A percentile compares a stretch with the other conserved stretches of the same genome.
Conservation (phyloP, 2,113 vertebrate genomes). For the Gopherus evgoodei region DNA sequence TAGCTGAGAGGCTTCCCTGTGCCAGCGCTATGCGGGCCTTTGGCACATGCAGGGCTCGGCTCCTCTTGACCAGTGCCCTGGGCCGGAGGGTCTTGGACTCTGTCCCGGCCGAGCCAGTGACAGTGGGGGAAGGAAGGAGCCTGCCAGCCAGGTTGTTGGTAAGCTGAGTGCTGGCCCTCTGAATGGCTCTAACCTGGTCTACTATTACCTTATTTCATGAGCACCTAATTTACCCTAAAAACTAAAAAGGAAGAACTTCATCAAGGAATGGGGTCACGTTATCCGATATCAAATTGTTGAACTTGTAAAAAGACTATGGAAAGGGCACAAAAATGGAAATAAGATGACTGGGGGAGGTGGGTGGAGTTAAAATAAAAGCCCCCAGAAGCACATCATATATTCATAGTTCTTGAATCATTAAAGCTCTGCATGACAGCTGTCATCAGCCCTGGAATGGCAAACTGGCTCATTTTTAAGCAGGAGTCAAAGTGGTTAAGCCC, state of each 20-base stretch:
- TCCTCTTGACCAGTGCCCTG: no score
- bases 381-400: constrained; percentile 69
- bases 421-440: constrained; percentile 61
- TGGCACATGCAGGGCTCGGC: no score
- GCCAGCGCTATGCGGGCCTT: no score
- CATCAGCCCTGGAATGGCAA: constrained; percentile 57
- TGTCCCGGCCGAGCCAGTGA: no score
- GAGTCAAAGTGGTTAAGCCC: constrained; percentile 76
- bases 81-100: no score
- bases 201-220: constrained; percentile 35
- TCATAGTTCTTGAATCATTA: constrained; percentile 63
- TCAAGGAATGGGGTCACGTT: neutral
- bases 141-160: no score
- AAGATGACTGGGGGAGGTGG: constrained; percentile 37
- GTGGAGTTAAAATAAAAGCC: constrained; percentile 67
- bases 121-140: no score
- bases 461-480: constrained; percentile 69
- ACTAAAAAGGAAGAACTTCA: constrained; percentile 33
- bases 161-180: neutral
- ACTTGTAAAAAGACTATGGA: neutral
- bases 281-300: neutral
- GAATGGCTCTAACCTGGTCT: neutral
- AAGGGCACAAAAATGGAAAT: constrained; percentile 45
- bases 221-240: constrained; percentile 13
- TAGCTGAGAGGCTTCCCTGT: no score